These are phyloP conservation scores for Brachyrhaphis roseni DNA, from an alignment of 2,797 vertebrate species.

Conservation along the genomic window DNA sequence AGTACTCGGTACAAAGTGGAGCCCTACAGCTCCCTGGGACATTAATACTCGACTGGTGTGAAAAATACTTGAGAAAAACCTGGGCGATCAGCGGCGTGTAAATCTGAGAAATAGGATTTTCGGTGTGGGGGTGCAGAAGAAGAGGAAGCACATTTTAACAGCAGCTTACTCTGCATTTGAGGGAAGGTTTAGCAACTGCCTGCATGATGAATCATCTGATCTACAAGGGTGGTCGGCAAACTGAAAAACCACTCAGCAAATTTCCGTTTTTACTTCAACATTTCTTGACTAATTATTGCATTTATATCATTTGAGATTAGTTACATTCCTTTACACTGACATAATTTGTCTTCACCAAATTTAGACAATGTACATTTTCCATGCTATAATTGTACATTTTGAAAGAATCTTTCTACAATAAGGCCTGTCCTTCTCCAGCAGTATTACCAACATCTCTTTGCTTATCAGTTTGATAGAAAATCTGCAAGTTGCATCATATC, in stretches of 20 bases:
- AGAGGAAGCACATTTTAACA: conserved; percentile 32
- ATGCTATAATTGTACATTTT: neutral
- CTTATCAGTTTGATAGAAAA: neutral
- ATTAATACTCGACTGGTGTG: conserved; percentile 45
- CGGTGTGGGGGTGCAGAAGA: conserved; percentile 28
- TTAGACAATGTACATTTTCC: neutral
- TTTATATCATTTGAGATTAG: neutral
- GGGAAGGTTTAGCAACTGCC: conserved; percentile 17
- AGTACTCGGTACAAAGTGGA: conserved; percentile 60
- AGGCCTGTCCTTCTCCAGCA: neutral
- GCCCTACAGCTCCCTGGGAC: conserved; percentile 52
- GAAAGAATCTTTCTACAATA: neutral
- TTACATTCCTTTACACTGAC: neutral
- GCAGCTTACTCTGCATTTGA: conserved; percentile 13
- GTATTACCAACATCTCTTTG: neutral
- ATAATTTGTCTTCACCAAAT: neutral
- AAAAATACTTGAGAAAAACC: neutral
- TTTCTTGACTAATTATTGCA: neutral
- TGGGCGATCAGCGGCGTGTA: conserved; percentile 17
- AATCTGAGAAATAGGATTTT: conserved; percentile 49
- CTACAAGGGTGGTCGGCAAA: conserved; percentile 16
- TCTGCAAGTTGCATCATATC: neutral
- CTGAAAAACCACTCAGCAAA: neutral
- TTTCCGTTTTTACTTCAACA: neutral
- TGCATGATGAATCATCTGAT: conserved; percentile 12